These are phyloP conservation scores for Borostomias antarcticus DNA, from an alignment of 2,797 vertebrate species.

Conservation along the genomic window DNA sequence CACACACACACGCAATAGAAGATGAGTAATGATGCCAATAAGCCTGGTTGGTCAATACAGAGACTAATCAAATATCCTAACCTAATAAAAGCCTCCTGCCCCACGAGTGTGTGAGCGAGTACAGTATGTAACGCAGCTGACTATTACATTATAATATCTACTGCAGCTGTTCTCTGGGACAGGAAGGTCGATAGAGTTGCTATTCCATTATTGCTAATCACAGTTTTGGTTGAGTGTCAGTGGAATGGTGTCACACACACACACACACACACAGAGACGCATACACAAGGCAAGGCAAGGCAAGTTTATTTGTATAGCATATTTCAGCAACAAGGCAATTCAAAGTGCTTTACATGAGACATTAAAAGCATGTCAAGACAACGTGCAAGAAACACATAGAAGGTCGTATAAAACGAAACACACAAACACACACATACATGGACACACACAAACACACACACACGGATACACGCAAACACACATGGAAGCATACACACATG, in stretches of 20 bases:
- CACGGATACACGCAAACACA: conserved; percentile 10
- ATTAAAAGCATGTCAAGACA: no score
- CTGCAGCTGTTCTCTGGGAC: conserved; percentile 18
- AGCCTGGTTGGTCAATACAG: not conserved
- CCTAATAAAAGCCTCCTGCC: not conserved
- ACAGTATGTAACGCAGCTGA: not conserved
- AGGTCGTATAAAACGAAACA: no score
- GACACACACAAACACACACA: conserved; percentile 1
- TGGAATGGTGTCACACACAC: conserved; percentile 1
- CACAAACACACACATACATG: no score
- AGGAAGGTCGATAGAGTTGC: not conserved
- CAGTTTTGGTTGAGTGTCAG: not conserved
- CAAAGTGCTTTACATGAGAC: no score
- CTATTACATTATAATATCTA: conserved; percentile 31
- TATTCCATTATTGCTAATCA: not conserved
- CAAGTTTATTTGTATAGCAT: no score
- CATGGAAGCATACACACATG: no score
- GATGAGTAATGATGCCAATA: not conserved
- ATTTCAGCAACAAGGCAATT: no score
- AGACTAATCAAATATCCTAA: not conserved
- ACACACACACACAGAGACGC: not conserved
- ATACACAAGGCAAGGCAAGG: no score
- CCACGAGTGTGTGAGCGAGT: not conserved
- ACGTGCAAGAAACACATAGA: no score
- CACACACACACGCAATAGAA: not conserved